These are phyloP conservation scores for Corythoichthys intestinalis DNA, from an alignment of 2,113 vertebrate genomes.

Conservation along the genomic window DNA sequence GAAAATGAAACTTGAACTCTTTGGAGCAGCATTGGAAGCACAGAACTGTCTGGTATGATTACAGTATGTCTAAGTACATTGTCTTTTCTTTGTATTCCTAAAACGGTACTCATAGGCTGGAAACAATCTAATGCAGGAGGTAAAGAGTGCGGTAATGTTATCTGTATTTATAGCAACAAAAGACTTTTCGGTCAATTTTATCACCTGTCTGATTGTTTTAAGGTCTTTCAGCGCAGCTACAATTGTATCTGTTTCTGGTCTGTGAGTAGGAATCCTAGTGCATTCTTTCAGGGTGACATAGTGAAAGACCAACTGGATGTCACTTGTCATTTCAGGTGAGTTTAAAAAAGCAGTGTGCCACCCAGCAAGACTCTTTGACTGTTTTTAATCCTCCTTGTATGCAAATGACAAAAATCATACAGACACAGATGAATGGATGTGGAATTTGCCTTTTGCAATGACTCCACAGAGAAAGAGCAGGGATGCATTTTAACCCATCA, in stretches of 20 bases:
- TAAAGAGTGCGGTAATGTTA: constrained; percentile 8
- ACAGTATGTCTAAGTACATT: background rate
- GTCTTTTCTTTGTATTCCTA: background rate
- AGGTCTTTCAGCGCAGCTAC: constrained; percentile 16
- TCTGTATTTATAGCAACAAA: constrained; percentile 20
- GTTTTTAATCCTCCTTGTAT: constrained; percentile 1
- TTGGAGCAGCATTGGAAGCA: constrained; percentile 1
- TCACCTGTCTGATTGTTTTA: background rate
- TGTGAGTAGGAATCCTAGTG: background rate
- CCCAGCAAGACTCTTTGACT: background rate
- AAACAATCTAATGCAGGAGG: constrained; percentile 20
- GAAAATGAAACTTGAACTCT: constrained; percentile 48
- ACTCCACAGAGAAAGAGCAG: constrained; percentile 2
- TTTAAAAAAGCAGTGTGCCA: constrained; percentile 1
- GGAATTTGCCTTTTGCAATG: constrained; percentile 25
- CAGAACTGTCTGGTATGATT: background rate
- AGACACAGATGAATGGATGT: constrained; percentile 34
- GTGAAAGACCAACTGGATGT: background rate
- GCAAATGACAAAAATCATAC: constrained; percentile 47
- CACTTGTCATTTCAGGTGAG: background rate
- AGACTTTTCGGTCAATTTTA: background rate
- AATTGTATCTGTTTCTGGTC: background rate
- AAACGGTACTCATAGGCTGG: constrained; percentile 48
- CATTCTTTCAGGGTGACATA: constrained; percentile 14
- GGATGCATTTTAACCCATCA: constrained; percentile 23